Conservation (phyloP, 1,140 invertebrate genomes). For the Ceratina australensis region DNA sequence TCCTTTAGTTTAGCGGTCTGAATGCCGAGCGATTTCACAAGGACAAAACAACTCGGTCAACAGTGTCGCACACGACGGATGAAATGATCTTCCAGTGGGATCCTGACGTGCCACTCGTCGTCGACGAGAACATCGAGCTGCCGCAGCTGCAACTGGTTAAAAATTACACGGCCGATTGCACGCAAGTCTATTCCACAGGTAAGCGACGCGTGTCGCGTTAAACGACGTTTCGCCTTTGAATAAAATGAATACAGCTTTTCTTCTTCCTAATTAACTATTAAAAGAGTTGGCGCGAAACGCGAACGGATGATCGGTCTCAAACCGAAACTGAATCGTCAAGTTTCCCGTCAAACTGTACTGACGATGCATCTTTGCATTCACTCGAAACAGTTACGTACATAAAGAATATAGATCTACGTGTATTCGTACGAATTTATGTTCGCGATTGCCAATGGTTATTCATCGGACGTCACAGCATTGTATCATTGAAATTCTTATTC, state of each 20-base stretch:
- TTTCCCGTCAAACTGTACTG: no score
- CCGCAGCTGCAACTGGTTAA: slow-evolving; percentile 91
- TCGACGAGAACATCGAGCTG: slow-evolving; percentile 93
- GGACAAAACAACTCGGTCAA: slow-evolving; percentile 59
- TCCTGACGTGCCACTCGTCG: slow-evolving; percentile 91
- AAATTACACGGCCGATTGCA: slow-evolving; percentile 92
- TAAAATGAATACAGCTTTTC: neutral
- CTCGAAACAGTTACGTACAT: no score
- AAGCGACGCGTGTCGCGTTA: slow-evolving; percentile 55
- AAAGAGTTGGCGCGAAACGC: neutral
- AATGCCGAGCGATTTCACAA: slow-evolving; percentile 38
- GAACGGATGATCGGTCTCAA: neutral
- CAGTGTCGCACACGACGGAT: slow-evolving; percentile 94
- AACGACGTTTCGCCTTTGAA: neutral
- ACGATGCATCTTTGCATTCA: no score
- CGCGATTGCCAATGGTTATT: no score
- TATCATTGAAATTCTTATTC: no score
- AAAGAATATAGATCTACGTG: no score
- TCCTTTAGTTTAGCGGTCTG: slow-evolving; percentile 14
- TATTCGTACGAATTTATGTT: no score
- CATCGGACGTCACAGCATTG: no score
- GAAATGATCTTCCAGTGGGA: slow-evolving; percentile 95
- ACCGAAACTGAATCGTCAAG: no score
- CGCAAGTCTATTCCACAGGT: slow-evolving; percentile 92
- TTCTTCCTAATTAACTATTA: slow-evolving; percentile 20